Base-by-base conservation (phyloP, 2,113 vertebrate species). In the Spizaetus ornatus region DNA sequence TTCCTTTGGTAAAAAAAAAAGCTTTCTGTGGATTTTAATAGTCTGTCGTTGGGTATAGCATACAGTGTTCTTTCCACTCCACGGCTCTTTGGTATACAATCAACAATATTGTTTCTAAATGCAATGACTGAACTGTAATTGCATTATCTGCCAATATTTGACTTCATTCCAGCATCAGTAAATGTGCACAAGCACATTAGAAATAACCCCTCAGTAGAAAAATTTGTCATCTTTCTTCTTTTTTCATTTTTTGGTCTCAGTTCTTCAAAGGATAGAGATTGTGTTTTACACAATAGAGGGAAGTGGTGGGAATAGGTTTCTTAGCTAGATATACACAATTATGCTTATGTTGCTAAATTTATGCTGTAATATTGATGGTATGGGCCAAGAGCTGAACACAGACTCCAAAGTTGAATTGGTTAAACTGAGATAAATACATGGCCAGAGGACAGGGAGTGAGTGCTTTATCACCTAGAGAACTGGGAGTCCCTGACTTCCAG, bases 221-320 rank as follows among this genome's bases (percentile, higher is more conserved):
- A 85, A 47, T 0, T 7, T 56, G 23, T 22, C 11, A n/a, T 31
- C 7, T 76, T 3, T 31, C 6, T 45, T 21, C 18, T 27, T 48
- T 43, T 21, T 7, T 7, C 8, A 4, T 11, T 47, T 72, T 83
- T 53, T 52, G 1, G 2, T 11, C 7, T 48, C 18, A 26, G 0
- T 43, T 91, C 42, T 88, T 78, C 19, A 42, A 73, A 78, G 34
- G 19, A 9, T 31, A 48, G 17, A 43, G 27, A 34, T 16, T 22
- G 10, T 86, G 10, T 45, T 82, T 80, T 56, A 38, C 12, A 20
- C 12, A 48, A 36, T 13, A 43, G 34, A 67, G 26, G 5, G 11
- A 84, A 82, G 8, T 4, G 4, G 7, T 52, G 32, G 81, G 25
- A 88, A 31, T 7, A 40, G 7, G 7, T 48, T 77, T 83, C 34